phyloP scores from a whole-genome alignment of 1,140 invertebrate genomes.

The Heterodera carotae region DNA sequence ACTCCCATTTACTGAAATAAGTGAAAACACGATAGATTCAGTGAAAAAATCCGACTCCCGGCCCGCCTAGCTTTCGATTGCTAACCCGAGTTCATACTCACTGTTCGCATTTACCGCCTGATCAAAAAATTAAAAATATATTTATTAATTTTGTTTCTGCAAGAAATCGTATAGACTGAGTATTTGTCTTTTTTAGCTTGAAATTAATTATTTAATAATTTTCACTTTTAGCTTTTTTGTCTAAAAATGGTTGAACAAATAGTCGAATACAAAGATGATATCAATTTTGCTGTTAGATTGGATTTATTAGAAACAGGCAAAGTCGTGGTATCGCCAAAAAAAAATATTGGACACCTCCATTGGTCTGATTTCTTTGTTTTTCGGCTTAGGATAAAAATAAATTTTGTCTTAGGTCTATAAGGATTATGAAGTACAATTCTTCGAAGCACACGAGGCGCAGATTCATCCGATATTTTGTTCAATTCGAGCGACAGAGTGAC shows the following conservation, averaged over 20 bases:
- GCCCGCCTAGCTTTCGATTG: too few species aligned
- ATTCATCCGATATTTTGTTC: neutral
- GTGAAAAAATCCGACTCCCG: too few species aligned
- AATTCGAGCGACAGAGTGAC: neutral
- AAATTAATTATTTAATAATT: too few species aligned
- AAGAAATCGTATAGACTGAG: too few species aligned
- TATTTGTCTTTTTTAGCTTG: too few species aligned
- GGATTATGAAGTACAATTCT: neutral
- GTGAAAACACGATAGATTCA: too few species aligned
- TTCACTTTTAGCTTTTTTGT: too few species aligned
- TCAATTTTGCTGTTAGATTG: neutral
- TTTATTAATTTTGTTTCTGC: too few species aligned
- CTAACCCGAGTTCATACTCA: too few species aligned
- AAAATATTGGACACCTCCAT: neutral
- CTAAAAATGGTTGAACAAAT: slow-evolving; percentile 13
- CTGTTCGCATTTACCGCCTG: too few species aligned
- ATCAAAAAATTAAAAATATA: too few species aligned
- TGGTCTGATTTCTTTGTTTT: neutral
- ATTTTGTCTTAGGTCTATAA: neutral
- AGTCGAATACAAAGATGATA: neutral
- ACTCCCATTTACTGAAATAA: too few species aligned
- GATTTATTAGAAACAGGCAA: neutral
- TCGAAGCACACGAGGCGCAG: neutral
- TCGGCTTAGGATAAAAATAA: neutral
- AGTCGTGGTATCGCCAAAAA: slow-evolving; percentile 5